Evolutionary conservation across 92 coral and sea anemone genomes (phyloP).

Genomic region (Chrysogorgia sp.): DNA sequence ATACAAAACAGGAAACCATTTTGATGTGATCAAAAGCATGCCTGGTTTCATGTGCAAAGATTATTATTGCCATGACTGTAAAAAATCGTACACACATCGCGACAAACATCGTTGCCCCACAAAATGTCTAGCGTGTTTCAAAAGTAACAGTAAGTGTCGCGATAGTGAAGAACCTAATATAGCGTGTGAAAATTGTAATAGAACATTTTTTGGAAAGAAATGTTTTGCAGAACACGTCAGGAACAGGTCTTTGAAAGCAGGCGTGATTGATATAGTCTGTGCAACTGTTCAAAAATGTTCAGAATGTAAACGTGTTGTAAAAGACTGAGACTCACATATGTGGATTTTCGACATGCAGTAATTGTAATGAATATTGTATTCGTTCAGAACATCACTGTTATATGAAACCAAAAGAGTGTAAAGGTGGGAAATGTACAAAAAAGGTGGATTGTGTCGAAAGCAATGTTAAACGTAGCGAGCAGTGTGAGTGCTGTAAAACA

Average conservation of each 20-base stretch:
- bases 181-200: constrained; percentile 9
- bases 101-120: constrained; percentile 7
- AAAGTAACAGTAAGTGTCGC: background rate
- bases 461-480: too few species aligned
- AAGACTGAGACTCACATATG: background rate
- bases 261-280: background rate
- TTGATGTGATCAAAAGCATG: background rate
- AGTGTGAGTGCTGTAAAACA: constrained; percentile 24
- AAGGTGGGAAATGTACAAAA: constrained; percentile 6
- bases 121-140: background rate
- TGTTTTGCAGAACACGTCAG: constrained; percentile 25
- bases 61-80: constrained; percentile 11
- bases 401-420: background rate
- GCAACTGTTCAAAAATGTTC: constrained; percentile 5
- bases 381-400: background rate
- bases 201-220: background rate
- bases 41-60: background rate
- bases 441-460: too few species aligned
- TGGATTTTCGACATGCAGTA: background rate
- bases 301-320: constrained; percentile 8
- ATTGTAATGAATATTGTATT: background rate
- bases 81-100: background rate
- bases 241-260: background rate
- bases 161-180: too few species aligned
- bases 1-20: too few species aligned